phyloP scores from a whole-genome alignment of 23 tunicate genomes.

The Clavelina lepadiformis region DNA sequence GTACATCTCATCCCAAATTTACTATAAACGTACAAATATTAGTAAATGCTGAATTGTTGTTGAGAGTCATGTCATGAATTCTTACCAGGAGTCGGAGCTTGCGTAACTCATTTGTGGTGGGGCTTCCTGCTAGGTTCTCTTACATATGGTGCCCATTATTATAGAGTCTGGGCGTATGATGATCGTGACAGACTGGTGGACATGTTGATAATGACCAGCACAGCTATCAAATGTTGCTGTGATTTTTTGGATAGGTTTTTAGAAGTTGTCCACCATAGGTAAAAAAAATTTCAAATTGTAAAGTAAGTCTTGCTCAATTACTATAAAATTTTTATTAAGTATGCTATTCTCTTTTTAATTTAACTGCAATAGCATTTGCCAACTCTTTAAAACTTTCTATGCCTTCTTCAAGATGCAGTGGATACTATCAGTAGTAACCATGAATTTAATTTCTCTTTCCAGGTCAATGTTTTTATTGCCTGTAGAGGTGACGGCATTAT shows the following conservation, averaged over 20 bases:
- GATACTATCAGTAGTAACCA: not conserved
- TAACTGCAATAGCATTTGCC: not conserved
- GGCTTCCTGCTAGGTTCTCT: conserved; percentile 21
- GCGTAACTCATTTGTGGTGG: conserved; percentile 41
- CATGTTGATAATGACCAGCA: conserved; percentile 49
- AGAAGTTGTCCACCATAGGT: conserved; percentile 37
- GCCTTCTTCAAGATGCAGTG: not conserved
- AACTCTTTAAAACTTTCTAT: not conserved
- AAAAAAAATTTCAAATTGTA: too few species aligned
- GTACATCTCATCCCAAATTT: too few species aligned
- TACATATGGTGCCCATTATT: conserved; percentile 23
- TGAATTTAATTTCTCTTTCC: not conserved
- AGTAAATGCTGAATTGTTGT: not conserved
- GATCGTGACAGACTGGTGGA: conserved; percentile 41
- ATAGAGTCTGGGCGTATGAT: conserved; percentile 45
- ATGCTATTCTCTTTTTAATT: too few species aligned
- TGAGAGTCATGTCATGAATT: too few species aligned
- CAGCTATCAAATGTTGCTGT: conserved; percentile 54
- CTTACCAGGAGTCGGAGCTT: not conserved
- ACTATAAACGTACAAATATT: too few species aligned
- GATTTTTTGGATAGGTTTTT: conserved; percentile 53
- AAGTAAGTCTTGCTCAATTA: too few species aligned
- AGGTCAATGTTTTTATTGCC: conserved; percentile 36
- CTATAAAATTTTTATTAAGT: not conserved
- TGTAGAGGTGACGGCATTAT: conserved; percentile 18